These are phyloP conservation scores for Cryptomyrus ogoouensis DNA, from an alignment of 2,113 vertebrate genomes.

Conservation along the genomic window DNA sequence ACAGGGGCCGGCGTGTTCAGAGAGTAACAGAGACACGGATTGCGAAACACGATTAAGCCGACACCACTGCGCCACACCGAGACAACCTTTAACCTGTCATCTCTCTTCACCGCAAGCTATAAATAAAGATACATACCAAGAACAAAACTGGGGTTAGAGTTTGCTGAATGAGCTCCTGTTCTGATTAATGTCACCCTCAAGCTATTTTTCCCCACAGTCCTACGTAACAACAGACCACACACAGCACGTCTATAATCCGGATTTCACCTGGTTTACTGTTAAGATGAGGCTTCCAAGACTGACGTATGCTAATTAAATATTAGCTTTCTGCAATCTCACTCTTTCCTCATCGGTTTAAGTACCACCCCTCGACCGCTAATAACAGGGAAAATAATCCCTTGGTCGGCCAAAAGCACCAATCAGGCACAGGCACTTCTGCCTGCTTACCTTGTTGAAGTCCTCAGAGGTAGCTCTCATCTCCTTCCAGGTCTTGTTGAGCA, in stretches of 20 bases:
- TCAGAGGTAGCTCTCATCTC: slow-evolving; percentile 98
- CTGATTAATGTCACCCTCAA: slow-evolving; percentile 28
- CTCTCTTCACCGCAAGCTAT: background rate
- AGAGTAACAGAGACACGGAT: background rate
- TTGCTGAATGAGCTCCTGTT: slow-evolving; percentile 30
- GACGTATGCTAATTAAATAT: background rate
- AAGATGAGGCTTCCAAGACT: background rate
- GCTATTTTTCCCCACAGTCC: slow-evolving; percentile 3
- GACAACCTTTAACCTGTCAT: background rate
- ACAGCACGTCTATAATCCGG: background rate
- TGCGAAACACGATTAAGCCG: background rate
- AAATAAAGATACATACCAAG: no score
- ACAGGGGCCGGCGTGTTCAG: background rate
- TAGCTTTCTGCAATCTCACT: background rate
- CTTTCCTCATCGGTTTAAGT: background rate
- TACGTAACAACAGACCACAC: background rate
- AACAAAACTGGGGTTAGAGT: background rate
- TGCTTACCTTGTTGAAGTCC: slow-evolving; percentile 93
- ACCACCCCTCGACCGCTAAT: background rate
- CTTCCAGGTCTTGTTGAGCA: slow-evolving; percentile 99
- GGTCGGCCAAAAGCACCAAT: background rate
- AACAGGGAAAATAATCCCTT: background rate
- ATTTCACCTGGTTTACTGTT: background rate
- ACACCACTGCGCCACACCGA: background rate
- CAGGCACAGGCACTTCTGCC: background rate